phyloP scores from a whole-genome alignment of 2,888 invertebrate genomes.

The Aspidiotus destructor region DNA sequence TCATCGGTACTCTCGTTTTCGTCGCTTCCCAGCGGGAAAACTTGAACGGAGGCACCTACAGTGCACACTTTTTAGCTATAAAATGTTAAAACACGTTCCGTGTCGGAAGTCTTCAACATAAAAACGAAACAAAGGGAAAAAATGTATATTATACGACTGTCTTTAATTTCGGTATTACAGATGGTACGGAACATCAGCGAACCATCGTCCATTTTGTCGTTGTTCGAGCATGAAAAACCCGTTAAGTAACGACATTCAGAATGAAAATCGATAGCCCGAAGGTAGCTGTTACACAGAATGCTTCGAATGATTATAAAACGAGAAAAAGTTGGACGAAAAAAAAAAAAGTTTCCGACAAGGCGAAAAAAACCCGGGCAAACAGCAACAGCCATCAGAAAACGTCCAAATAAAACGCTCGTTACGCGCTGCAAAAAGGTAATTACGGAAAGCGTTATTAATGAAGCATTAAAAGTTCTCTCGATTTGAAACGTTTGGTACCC shows the following conservation, averaged over 20 bases:
- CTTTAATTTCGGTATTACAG: no score
- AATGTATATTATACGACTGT: no score
- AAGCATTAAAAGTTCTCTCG: neutral
- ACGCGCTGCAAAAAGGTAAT: neutral
- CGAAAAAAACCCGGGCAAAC: neutral
- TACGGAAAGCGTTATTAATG: neutral
- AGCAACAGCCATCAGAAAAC: neutral
- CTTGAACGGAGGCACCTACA: no score
- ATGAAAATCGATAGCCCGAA: neutral
- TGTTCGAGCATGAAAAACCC: no score
- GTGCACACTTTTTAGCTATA: no score
- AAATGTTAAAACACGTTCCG: no score
- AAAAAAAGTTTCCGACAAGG: neutral
- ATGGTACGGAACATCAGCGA: no score
- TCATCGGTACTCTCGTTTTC: no score
- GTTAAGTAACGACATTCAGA: neutral
- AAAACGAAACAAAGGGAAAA: no score
- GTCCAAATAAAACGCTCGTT: slow-evolving; percentile 1
- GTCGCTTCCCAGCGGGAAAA: no score
- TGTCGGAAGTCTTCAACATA: no score
- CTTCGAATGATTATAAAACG: neutral
- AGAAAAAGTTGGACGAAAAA: neutral
- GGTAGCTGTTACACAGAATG: neutral
- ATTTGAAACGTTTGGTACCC: neutral
- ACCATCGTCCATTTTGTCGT: no score